Evolutionary conservation across 2,888 invertebrate species (phyloP).

Genomic region (Tipula vernalis): DNA sequence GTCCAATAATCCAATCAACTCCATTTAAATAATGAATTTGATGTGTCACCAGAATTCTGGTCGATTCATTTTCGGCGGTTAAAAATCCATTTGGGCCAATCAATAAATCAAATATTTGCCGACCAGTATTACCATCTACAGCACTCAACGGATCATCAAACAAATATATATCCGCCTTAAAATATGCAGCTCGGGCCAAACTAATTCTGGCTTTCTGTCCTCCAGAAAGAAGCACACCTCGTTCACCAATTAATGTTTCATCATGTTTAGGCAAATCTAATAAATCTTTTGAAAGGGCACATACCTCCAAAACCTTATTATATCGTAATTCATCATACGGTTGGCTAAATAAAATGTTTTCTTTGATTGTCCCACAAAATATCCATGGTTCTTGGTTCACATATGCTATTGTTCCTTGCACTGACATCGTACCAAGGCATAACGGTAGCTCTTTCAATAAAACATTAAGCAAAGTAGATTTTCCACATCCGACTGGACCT

Average conservation of each 20-base stretch:
- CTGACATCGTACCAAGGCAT: slow-evolving; percentile 38
- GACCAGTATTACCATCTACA: slow-evolving; percentile 58
- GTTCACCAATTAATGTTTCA: slow-evolving; percentile 44
- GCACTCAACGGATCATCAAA: slow-evolving; percentile 65
- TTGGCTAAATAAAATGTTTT: slow-evolving; percentile 74
- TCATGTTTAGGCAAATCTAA: slow-evolving; percentile 42
- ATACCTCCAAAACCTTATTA: slow-evolving; percentile 32
- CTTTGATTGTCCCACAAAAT: slow-evolving; percentile 59
- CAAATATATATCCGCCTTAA: slow-evolving; percentile 55
- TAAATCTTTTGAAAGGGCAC: slow-evolving; percentile 38
- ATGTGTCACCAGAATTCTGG: slow-evolving; percentile 59
- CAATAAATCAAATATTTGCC: slow-evolving; percentile 56
- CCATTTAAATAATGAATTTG: slow-evolving; percentile 54
- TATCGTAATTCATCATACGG: slow-evolving; percentile 26
- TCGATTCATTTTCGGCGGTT: slow-evolving; percentile 37
- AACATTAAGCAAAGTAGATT: slow-evolving; percentile 53
- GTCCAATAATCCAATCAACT: slow-evolving; percentile 43
- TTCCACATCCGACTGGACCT: slow-evolving; percentile 65
- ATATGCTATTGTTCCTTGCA: slow-evolving; percentile 57
- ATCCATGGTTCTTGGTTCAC: slow-evolving; percentile 81
- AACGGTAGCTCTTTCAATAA: slow-evolving; percentile 60
- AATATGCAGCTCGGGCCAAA: slow-evolving; percentile 22
- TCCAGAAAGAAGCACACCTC: slow-evolving; percentile 48
- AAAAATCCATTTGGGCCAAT: slow-evolving; percentile 40
- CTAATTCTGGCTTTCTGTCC: slow-evolving; percentile 53